Evolutionary conservation across 2,888 invertebrate species (phyloP), one percentile per base, ranked within the genome.

Genomic region (Ochlodes sylvanus): DNA sequence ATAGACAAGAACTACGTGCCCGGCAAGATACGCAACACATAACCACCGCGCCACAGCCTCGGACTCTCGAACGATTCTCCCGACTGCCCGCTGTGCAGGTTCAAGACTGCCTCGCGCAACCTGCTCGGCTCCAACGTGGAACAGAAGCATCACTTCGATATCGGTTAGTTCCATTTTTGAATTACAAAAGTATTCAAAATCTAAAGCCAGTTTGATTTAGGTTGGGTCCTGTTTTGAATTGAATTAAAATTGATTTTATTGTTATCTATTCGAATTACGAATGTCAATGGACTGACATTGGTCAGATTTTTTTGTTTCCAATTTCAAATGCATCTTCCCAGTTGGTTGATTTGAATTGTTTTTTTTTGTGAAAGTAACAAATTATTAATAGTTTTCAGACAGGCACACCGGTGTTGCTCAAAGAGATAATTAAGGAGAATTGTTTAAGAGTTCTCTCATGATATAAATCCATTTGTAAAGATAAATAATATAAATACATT

Each of bases 1-100:
- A 99, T 99, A 89, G 99, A 99, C 94, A 99, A 98, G 94, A 99
- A 98, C 94, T 99, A 99, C 92, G 98, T 99, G 76, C 99, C 99
- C 79, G 99, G 99, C 80, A 99, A 99, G 94, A 99, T 99, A 91
- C 95, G 99, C 87, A 98, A 98, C 94, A 97, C 98, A 94, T 98
- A 97, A 80, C 80, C 79, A 73, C 73, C 73, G 68, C 71, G 57
- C 63, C 68, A 72, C 63, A 56, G 47, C 70, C 65, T 71, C 69
- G 79, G 77, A 79, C 78, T 84, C 84, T 86, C 65, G 12, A 66
- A 17, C 66, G 60, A 54, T 60, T 60, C 66, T 66, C 60, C 60
- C 0, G 66, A 66, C 21, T 66, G 66, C 34, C 66, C 60, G 17
- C 52, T 66, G 14, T 66, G 66, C 44, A 54, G 44, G 38, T 66